Base-by-base conservation (phyloP, 2,888 invertebrate species). In the Cryptops parisi region DNA sequence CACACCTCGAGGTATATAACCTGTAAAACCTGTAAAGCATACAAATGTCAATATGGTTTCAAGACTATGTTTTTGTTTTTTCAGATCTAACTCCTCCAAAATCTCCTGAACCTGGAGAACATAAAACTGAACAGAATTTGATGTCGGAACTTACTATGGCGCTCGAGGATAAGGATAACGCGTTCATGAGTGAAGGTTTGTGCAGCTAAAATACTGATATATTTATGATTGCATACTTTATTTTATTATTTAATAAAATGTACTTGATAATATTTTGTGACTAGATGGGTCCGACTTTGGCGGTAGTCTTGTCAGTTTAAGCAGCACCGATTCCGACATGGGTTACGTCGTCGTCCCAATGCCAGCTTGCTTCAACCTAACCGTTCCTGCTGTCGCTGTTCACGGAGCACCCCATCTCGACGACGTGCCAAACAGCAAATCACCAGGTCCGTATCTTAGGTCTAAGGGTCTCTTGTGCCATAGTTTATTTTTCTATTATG, bases 261-360 rank as follows among this genome's bases (percentile, higher is more conserved):
- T 22, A 23, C 9, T 22, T 46, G 15, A 9, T 21, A 41, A 41
- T 22, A 47, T 25, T 47, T 15, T 47, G 24, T 47, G n/a, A 21
- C 19, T 46, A 46, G 46, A 24, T 33, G 46, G 23, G 21, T 50
- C 50, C 2, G 50, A 50, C 22, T 41, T 40, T 41, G 50, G 41
- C 62, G 62, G 63, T 59, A 53, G 62, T 59, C 44, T 62, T 62
- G 2, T 61, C 56, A 55, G 62, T 63, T 23, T 63, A 55, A 60
- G 63, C 60, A 55, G 64, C n/a, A 59, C 60, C n/a, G 60, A 64
- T n/a, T 63, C 63, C 22, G 67, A 67, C 47, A 60, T 58, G 40
- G 69, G 68, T 46, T 69, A 67, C 61, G 65, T 65, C 51, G 62
- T 69, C 12, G 68, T 69, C 15, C 68, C 68, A 1, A 57, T 69